Conservation (phyloP, 2,888 invertebrate genomes). For the Strigamia transsilvanica region DNA sequence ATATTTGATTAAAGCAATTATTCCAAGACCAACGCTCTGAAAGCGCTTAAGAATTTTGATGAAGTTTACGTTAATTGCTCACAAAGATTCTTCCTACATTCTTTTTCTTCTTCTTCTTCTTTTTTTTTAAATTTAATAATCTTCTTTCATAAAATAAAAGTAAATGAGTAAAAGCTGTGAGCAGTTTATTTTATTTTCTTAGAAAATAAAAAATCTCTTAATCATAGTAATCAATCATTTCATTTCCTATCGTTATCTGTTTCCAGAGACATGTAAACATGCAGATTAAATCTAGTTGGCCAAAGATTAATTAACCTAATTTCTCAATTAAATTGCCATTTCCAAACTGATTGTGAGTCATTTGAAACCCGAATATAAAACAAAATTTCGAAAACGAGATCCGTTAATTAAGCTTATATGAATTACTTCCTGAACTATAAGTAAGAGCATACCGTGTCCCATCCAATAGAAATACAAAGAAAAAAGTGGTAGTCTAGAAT, state of each 20-base stretch:
- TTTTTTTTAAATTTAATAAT: neutral
- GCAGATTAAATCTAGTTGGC: conserved; percentile 16
- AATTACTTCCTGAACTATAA: too few relatives aligned
- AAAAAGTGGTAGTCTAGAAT: too few relatives aligned
- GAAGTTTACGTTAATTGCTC: conserved; percentile 41
- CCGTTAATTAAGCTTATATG: too few relatives aligned
- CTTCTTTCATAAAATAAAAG: neutral
- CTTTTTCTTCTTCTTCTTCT: neutral
- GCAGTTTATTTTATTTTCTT: conserved; percentile 10
- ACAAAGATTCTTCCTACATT: conserved; percentile 1
- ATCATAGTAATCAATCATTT: conserved; percentile 11
- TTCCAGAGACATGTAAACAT: neutral
- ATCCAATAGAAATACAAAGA: too few relatives aligned
- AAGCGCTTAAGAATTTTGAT: conserved; percentile 27
- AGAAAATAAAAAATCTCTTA: neutral
- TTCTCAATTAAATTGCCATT: conserved; percentile 25
- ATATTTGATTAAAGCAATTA: conserved; percentile 43
- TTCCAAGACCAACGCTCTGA: neutral
- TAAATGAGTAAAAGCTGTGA: too few relatives aligned
- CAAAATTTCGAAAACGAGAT: neutral
- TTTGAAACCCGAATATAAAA: neutral
- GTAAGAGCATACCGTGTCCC: too few relatives aligned
- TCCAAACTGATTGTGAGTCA: neutral
- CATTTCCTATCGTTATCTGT: neutral
- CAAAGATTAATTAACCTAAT: conserved; percentile 26